A percentile compares a stretch with the other conserved stretches of the same genome.
Conservation (phyloP, 2,113 vertebrate species). For the Andinoacara biseriatus region DNA sequence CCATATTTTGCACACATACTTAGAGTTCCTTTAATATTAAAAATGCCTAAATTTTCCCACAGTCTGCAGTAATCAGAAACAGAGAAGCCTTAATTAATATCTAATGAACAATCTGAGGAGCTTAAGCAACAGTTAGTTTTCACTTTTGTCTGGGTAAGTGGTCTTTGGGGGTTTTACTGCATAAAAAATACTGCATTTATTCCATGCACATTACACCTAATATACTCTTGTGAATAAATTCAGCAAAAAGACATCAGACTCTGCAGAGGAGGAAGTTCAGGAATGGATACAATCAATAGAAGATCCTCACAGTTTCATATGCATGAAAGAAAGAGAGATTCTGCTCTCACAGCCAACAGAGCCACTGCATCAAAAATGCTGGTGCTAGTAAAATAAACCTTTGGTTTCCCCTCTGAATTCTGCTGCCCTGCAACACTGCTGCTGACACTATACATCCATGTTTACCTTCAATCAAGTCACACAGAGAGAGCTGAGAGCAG, state of each 20-base stretch:
- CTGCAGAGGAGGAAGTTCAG: background rate
- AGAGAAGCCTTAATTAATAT: background rate
- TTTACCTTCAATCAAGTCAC: background rate
- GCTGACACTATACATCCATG: constrained; percentile 23
- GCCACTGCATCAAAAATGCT: constrained; percentile 15
- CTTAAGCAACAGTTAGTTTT: background rate
- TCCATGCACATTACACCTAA: background rate
- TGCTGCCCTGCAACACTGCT: background rate
- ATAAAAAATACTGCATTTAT: background rate
- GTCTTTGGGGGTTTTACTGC: background rate
- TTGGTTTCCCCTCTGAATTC: background rate
- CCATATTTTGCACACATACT: background rate
- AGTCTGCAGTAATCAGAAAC: background rate
- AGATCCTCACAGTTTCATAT: background rate
- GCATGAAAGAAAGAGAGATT: constrained; percentile 6
- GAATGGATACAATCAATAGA: background rate
- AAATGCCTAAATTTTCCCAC: background rate
- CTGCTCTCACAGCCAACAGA: background rate
- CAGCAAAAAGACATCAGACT: background rate
- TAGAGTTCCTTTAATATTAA: background rate
- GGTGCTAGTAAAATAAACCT: constrained; percentile 10
- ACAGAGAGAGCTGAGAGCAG: background rate
- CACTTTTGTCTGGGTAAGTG: background rate
- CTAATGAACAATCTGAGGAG: background rate
- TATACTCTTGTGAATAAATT: background rate